phyloP scores from a whole-genome alignment of 1,140 invertebrate genomes.

The Drosophila tropicalis region DNA sequence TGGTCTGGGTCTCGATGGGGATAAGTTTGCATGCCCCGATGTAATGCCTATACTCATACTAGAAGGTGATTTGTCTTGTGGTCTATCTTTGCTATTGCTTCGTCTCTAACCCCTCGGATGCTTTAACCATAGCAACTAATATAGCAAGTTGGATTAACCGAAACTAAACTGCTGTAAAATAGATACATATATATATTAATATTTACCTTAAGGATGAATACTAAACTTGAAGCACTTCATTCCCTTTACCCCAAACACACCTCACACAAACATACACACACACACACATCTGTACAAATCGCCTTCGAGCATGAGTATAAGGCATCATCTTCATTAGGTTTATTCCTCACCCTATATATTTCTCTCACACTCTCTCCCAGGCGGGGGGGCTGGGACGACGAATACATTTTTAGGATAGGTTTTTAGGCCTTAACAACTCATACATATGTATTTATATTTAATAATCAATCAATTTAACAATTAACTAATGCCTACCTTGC shows the following conservation, averaged over 20 bases:
- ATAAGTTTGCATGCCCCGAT: conserved; percentile 79
- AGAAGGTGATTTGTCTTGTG: conserved; percentile 81
- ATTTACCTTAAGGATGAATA: conserved; percentile 1
- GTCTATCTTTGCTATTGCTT: conserved; percentile 25
- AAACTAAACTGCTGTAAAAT: conserved; percentile 59
- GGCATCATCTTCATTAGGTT: conserved; percentile 48
- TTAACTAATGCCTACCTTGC: conserved; percentile 19
- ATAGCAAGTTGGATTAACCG: conserved; percentile 20
- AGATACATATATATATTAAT: conserved; percentile 24
- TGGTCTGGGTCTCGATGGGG: conserved; percentile 41
- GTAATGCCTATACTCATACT: conserved; percentile 83
- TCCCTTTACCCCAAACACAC: neutral
- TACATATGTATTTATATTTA: neutral
- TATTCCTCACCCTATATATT: neutral
- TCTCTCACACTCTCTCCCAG: too few species aligned
- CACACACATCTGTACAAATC: conserved; percentile 62
- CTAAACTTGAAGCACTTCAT: conserved; percentile 8
- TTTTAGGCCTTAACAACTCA: conserved; percentile 1
- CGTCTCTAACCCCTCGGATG: conserved; percentile 39
- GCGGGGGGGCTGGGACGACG: neutral
- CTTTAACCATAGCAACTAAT: too few species aligned
- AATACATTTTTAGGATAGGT: conserved; percentile 4
- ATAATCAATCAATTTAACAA: neutral
- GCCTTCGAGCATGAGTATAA: conserved; percentile 43
- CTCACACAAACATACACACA: neutral